Evolutionary conservation across 2,113 vertebrate species (phyloP).

Genomic region (Dunckerocampus dactyliophorus): DNA sequence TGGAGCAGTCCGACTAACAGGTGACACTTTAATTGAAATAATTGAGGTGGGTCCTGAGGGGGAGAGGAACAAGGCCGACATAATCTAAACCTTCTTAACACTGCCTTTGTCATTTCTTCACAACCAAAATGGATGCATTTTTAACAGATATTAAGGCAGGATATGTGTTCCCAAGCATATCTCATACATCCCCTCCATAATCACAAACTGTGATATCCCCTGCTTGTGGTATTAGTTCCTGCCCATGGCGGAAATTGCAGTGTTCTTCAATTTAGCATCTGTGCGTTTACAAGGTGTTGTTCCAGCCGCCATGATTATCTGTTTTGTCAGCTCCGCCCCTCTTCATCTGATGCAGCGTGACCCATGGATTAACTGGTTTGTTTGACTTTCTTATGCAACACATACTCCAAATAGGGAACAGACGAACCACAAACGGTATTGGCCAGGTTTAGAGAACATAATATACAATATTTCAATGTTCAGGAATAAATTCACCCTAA

Average conservation of each 20-base stretch:
- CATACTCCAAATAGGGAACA: too few species aligned
- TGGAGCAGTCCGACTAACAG: conserved; percentile 63
- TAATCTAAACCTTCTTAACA: not conserved
- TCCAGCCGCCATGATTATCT: conserved; percentile 34
- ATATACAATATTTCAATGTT: too few species aligned
- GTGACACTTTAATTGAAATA: conserved; percentile 68
- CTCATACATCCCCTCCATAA: conserved; percentile 13
- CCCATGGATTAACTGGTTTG: too few species aligned
- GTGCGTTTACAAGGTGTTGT: not conserved
- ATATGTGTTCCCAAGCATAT: conserved; percentile 2
- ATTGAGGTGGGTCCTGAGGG: conserved; percentile 47
- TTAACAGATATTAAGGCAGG: conserved; percentile 7
- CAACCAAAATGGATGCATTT: conserved; percentile 34
- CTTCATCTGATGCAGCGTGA: not conserved
- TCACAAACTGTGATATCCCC: conserved; percentile 29
- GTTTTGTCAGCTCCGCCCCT: conserved; percentile 5
- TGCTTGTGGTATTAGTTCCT: conserved; percentile 15
- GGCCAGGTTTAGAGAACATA: too few species aligned
- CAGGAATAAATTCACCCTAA: too few species aligned
- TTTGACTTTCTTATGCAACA: too few species aligned
- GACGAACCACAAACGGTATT: too few species aligned
- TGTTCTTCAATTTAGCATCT: conserved; percentile 40
- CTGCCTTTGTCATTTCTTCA: conserved; percentile 12
- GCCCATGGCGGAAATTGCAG: conserved; percentile 29
- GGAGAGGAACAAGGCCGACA: conserved; percentile 14